Base-by-base conservation (phyloP, 2,888 invertebrate genomes). In the Chrysolina americana region DNA sequence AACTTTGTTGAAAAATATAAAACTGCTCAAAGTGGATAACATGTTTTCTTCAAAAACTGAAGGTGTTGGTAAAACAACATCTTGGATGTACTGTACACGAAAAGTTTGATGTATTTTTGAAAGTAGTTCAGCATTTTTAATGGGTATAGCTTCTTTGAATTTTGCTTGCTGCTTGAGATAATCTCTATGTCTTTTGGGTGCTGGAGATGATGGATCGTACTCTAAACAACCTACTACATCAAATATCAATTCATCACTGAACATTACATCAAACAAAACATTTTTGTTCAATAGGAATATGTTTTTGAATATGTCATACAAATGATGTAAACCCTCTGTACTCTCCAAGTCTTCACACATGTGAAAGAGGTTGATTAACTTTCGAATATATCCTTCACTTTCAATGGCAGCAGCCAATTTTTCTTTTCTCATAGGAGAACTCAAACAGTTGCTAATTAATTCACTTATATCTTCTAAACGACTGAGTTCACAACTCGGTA, bases 81-180 rank as follows among this genome's bases (percentile, higher is more conserved):
- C 99, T 87, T 96, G 96, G 85, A 99, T 98, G 89, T 99, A 99
- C 90, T 99, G 99, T 86, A 99, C 98, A 88, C 99, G 93, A 90
- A 98, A 99, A 72, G 99, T 99, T 90, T 99, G 99, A 90, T 99
- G 99, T 83, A 99, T 99, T 92, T 99, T 99, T 72, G 97, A 95
- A 83, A 98, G 90, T 81, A 99, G 91, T 89, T 99, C 99, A 79
- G 93, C 92, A 89, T 98, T 98, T 86, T 95, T 94, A 77, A 99
- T 98, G 73, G 98, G 98, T 85, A 99, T 96, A 72, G 96, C 96
- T 89, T 96, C 96, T 84, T 95, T 94, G 88, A 96, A 97, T 89
- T 94, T 95, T 23, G 98, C 97, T 89, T 96, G 93, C 87, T 96
- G 95, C 86, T 94, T 94, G 81, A 99, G 92, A 89, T 98, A 99